Base-by-base conservation (phyloP, 1,140 invertebrate species). In the Philaenus spumarius region DNA sequence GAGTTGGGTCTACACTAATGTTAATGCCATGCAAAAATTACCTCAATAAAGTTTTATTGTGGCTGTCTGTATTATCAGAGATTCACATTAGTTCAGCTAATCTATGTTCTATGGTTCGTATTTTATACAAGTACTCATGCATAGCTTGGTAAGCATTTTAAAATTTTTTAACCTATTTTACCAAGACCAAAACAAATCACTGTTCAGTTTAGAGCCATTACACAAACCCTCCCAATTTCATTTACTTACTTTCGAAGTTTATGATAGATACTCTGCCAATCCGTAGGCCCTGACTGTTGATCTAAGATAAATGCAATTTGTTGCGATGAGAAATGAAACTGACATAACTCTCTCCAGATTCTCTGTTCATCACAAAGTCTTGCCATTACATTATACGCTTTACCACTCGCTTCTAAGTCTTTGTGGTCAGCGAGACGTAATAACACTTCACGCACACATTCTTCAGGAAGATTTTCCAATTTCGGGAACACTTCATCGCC, bases 401-500 rank as follows among this genome's bases (percentile, higher is more conserved):
- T 81, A 64, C 75, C 84, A 5, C 81, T 78, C 46, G 80, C 85
- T 63, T 90, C 82, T 65, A 98, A 80, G 72, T 97, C 94, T 68
- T 84, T 84, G 73, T 97, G 93, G 75, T 97, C 93, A 54, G 88
- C 84, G 65, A 98, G 82, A 68, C 92, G 82, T 12, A 93, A 73
- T 46, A 98, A 79, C 51, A 99, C 90, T 71, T 95, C 88, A 39
- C 94, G 82, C 37, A 97, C 82, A 68, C 94, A 93, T 72, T 98
- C 96, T 67, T 91, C 86, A 19, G 96, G 96, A 46, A 99, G 77
- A 71, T 97, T 89, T 40, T 90, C 80, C 66, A 97, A 81, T 66
- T 89, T 90, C 9, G 89, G 85, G 66, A 83, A 80, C 54, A 86
- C 84, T 71, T 93, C 85, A 59, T 90, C 87, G 65, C 86, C 84